Base-by-base conservation (phyloP, 2,888 invertebrate genomes). In the Heliconius erato region DNA sequence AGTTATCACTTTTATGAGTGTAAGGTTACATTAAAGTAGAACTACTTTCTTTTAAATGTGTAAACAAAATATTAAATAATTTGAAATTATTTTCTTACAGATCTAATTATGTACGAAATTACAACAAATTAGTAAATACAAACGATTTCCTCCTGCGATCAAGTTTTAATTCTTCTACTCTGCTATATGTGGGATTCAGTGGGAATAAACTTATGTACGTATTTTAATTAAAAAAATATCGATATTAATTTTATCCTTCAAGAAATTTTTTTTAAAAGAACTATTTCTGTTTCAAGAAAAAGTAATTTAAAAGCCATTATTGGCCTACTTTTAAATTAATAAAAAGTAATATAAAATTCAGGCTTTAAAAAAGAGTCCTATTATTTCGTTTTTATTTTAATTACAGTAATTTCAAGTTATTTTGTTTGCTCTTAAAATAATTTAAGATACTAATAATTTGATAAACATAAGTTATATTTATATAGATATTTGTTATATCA, bases 231-330 rank as follows among this genome's bases (percentile, higher is more conserved):
- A 28, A 67, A 67, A 67, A 26, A 26, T 26, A 67, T 14, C 28
- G 5, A 16, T 28, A 67, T 67, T 67, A 26, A 67, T 28, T 67
- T 26, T 28, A 67, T 26, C 6, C 28, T n/a, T 67, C 6, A 67
- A 28, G 67, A n/a, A 67, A 28, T 19, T 32, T 69, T 35, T 35
- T 35, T 35, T 3, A 28, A 14, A 63, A 67, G 28, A 67, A 7
- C 0, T 14, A 16, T 44, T 26, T 44, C 40, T 26, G 23, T 44
- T 44, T 12, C n/a, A 44, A 72, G 44, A n/a, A 72, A 40, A 72
- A 72, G 71, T 16, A 72, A 72, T 44, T 72, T 26, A 44, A 44
- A 72, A 72, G 14, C 40, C 71, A 72, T 72, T 44, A 72, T 44
- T 44, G 26, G 44, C 26, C n/a, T 44, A 72, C 6, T n/a, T 72